These are phyloP conservation scores for Copidosoma aretas DNA, from an alignment of 2,888 invertebrate genomes.

Conservation along the genomic window DNA sequence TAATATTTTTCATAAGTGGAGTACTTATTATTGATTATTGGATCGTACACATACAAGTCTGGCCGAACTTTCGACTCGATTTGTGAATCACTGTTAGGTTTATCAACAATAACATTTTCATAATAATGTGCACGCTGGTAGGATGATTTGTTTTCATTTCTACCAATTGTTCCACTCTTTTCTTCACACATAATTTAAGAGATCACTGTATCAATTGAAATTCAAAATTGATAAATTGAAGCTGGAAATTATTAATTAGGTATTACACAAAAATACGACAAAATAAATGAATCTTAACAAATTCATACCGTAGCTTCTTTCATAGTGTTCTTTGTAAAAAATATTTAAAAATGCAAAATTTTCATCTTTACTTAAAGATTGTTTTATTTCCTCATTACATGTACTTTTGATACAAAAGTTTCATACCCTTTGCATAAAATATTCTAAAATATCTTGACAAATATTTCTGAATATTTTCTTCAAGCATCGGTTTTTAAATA, in stretches of 20 bases:
- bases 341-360: no score
- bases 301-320: no score
- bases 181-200: neutral
- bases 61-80: slow-evolving; percentile 9
- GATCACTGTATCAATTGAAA: no score
- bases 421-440: neutral
- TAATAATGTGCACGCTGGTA: slow-evolving; percentile 24
- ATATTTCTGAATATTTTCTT: neutral
- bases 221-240: no score
- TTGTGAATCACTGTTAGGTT: neutral
- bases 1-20: slow-evolving; percentile 21
- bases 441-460: neutral
- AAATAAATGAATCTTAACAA: no score
- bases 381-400: neutral
- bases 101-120: slow-evolving; percentile 8
- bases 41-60: slow-evolving; percentile 30
- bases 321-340: no score
- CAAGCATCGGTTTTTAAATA: neutral
- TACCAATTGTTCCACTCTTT: neutral
- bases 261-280: no score
- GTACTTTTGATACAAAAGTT: slow-evolving; percentile 1
- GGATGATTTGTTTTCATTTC: slow-evolving; percentile 10
- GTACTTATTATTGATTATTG: slow-evolving; percentile 28
- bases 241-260: no score
- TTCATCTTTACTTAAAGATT: no score